A percentile compares a stretch with the other conserved stretches of the same genome.
These are phyloP conservation scores for Clistopyga incitator DNA, from an alignment of 2,888 invertebrate genomes.

Conservation along the genomic window DNA sequence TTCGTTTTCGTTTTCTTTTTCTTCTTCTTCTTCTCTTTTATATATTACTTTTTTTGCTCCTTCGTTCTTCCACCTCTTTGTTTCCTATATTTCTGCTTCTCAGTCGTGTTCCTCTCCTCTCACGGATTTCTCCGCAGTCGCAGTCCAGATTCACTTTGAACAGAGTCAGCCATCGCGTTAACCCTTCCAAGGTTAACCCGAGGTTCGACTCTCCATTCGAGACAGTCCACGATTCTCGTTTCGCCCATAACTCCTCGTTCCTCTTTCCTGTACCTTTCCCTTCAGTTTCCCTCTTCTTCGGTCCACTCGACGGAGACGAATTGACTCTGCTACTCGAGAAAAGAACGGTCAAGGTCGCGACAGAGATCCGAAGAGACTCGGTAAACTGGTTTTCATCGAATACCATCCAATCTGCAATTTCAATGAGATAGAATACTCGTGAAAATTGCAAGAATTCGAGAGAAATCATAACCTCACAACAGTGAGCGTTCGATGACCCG, in stretches of 20 bases:
- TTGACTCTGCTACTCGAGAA: constrained; percentile 18
- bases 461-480: constrained; percentile 6
- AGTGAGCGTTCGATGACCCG: constrained; percentile 50
- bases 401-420: not conserved
- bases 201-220: constrained; percentile 59
- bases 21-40: not conserved
- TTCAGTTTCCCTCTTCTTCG: constrained; percentile 27
- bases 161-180: constrained; percentile 29
- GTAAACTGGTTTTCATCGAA: constrained; percentile 1
- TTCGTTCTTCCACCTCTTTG: constrained; percentile 24
- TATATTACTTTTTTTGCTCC: constrained; percentile 3
- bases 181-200: constrained; percentile 72
- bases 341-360: constrained; percentile 59
- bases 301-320: constrained; percentile 1
- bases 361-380: constrained; percentile 37
- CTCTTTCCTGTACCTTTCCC: constrained; percentile 25
- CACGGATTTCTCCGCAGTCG: constrained; percentile 32
- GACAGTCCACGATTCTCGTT: constrained; percentile 28
- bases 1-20: too few relatives aligned
- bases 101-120: constrained; percentile 52
- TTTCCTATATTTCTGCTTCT: constrained; percentile 32
- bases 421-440: constrained; percentile 14
- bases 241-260: not conserved
- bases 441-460: not conserved
- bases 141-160: constrained; percentile 25